Percentiles rank a stretch among this genome's conserved stretches.
phyloP scores from a whole-genome alignment of 2,113 vertebrate species.

The Crotophaga sulcirostris region DNA sequence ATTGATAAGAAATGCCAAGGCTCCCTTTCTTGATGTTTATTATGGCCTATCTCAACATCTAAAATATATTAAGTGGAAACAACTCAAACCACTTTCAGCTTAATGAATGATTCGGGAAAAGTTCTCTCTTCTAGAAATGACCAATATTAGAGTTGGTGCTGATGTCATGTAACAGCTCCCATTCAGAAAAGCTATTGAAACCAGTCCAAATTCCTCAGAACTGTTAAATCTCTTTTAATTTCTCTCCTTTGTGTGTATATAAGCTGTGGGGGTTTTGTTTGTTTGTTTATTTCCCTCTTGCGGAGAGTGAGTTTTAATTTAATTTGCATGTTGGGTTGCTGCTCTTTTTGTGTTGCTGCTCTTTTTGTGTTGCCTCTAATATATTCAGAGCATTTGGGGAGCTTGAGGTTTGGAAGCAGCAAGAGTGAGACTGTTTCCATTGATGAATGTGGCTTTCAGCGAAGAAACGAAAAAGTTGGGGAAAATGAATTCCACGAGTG shows the following conservation, averaged over 20 bases:
- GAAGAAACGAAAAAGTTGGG: background rate
- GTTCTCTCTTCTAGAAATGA: background rate
- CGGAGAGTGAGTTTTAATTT: background rate
- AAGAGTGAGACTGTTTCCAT: background rate
- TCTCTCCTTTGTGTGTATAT: slow-evolving; percentile 36
- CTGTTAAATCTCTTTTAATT: slow-evolving; percentile 39
- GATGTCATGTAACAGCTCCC: slow-evolving; percentile 5
- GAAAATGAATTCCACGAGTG: background rate
- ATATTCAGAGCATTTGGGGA: slow-evolving; percentile 14
- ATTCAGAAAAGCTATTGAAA: slow-evolving; percentile 46
- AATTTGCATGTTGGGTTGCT: slow-evolving; percentile 50
- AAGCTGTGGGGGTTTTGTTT: slow-evolving; percentile 37
- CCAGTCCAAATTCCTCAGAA: slow-evolving; percentile 19
- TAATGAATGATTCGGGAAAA: background rate
- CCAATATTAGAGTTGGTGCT: background rate
- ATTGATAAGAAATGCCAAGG: background rate
- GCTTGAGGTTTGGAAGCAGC: background rate
- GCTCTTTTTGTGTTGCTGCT: slow-evolving; percentile 49
- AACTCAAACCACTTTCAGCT: background rate
- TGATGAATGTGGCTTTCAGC: background rate
- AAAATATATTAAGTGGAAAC: background rate
- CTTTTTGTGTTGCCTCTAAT: slow-evolving; percentile 38
- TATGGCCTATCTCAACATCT: background rate
- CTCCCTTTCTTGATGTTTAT: background rate
- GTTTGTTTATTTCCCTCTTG: slow-evolving; percentile 49